phyloP scores from a whole-genome alignment of 2,888 invertebrate genomes.

The Oxytorus armatus region DNA sequence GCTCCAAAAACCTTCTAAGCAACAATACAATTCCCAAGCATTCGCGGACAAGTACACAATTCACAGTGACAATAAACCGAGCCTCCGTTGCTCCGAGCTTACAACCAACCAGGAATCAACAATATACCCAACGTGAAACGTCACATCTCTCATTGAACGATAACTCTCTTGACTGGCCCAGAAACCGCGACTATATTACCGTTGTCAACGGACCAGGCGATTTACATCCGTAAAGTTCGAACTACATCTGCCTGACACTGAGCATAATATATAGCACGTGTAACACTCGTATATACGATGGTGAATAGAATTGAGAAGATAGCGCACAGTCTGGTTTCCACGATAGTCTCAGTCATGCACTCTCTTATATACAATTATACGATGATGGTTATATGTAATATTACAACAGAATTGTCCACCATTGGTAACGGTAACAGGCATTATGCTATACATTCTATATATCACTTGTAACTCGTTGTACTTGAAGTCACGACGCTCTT shows the following conservation, averaged over 20 bases:
- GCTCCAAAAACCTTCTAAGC: too few relatives aligned
- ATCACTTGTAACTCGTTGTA: constrained; percentile 9
- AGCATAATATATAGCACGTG: constrained; percentile 1
- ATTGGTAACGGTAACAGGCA: constrained; percentile 17
- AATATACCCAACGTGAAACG: not conserved
- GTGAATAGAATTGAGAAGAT: constrained; percentile 20
- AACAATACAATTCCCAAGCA: too few relatives aligned
- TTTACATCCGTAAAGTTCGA: constrained; percentile 18
- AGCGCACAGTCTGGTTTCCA: constrained; percentile 37
- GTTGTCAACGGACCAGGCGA: too few relatives aligned
- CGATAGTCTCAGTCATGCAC: constrained; percentile 33
- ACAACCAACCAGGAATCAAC: not conserved
- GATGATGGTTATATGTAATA: constrained; percentile 15
- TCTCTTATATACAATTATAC: constrained; percentile 38
- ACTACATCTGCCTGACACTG: constrained; percentile 31
- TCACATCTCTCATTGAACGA: not conserved
- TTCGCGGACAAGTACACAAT: too few relatives aligned
- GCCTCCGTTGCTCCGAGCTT: not conserved
- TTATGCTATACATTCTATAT: constrained; percentile 15
- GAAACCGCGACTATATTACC: constrained; percentile 14
- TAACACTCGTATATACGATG: too few relatives aligned
- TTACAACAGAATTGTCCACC: constrained; percentile 25
- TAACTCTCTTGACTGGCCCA: constrained; percentile 5
- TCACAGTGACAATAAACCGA: too few relatives aligned
- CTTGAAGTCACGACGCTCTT: constrained; percentile 34